Conservation (phyloP, 23 tunicate species). For the Ascidia mentula region DNA sequence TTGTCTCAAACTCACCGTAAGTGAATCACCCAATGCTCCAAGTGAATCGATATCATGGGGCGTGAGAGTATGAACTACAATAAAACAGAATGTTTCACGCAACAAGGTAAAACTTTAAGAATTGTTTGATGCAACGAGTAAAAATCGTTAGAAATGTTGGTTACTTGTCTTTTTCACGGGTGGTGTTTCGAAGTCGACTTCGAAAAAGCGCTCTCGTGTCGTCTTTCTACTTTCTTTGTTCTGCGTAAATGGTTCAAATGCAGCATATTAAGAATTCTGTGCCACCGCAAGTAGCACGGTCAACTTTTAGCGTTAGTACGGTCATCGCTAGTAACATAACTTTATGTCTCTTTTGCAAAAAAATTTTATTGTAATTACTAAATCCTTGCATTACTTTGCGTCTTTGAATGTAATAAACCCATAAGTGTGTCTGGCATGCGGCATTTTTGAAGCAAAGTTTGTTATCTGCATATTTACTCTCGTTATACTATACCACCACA, state of each 20-base stretch:
- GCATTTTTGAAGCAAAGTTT: not conserved
- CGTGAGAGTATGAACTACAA: constrained; percentile 57
- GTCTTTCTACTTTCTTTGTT: not conserved
- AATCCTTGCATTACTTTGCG: no score
- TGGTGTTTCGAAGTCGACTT: constrained; percentile 20
- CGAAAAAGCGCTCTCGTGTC: constrained; percentile 13
- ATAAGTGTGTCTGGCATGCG: no score
- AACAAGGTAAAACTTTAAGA: not conserved
- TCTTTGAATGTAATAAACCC: no score
- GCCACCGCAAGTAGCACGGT: no score
- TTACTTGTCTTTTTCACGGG: constrained; percentile 37
- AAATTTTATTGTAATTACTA: no score
- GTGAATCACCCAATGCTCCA: constrained; percentile 79
- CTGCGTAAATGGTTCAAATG: not conserved
- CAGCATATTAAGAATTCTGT: no score
- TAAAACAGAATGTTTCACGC: not conserved
- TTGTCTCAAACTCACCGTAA: constrained; percentile 43
- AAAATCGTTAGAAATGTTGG: not conserved
- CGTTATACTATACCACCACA: not conserved
- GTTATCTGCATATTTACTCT: not conserved
- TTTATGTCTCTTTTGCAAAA: no score
- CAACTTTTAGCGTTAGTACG: no score
- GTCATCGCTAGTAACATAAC: no score
- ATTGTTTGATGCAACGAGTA: not conserved
- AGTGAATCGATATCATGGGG: constrained; percentile 72